Evolutionary conservation across 1,140 invertebrate genomes (phyloP), one percentile per base, ranked within the genome.

Genomic region (Pygmarrhopalites habei): DNA sequence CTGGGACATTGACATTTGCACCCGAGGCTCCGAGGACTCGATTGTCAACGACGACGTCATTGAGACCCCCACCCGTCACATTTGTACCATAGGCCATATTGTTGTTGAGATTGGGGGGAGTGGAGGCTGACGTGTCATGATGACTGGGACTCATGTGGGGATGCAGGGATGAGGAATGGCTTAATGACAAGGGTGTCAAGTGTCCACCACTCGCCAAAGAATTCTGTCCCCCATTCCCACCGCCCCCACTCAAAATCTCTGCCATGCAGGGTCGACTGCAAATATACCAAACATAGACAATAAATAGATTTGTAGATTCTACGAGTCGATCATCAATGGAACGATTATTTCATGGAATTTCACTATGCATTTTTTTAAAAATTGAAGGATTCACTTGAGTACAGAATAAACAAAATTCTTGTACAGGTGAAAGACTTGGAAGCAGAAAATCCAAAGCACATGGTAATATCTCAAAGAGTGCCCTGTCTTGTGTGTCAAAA

Each of bases 191-290:
- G 17, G 64, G 64, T 25, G 68, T 69, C 57, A 66, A 58, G 58
- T 69, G 64, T 44, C 64, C 64, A 28, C 63, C 58, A 49, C 41
- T 56, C 19, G 44, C 28, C 28, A 64, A 39, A 15, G 65, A 55
- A 30, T 60, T 66, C 35, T 62, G 65, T 53, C 49, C 49, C 23
- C 47, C 43, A 21, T 46, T 56, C 28, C 53, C 32, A 39, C 47
- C 29, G 2, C 49, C 41, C 5, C 32, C 57, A 44, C 41, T 51
- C 39, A 68, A 52, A 76, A 93, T 92, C 76, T 94, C 91, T 15
- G 90, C 90, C 88, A 94, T 93, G 49, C 88, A 90, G 0, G 90
- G 90, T 75, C 92, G 89, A 72, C 86, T 91, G 17, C n/a, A n/a
- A n/a, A n/a, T n/a, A n/a, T n/a, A n/a, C n/a, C n/a, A n/a, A n/a